Evolutionary conservation across 2,797 vertebrate species (phyloP).

Genomic region (Cyprinella venusta): DNA sequence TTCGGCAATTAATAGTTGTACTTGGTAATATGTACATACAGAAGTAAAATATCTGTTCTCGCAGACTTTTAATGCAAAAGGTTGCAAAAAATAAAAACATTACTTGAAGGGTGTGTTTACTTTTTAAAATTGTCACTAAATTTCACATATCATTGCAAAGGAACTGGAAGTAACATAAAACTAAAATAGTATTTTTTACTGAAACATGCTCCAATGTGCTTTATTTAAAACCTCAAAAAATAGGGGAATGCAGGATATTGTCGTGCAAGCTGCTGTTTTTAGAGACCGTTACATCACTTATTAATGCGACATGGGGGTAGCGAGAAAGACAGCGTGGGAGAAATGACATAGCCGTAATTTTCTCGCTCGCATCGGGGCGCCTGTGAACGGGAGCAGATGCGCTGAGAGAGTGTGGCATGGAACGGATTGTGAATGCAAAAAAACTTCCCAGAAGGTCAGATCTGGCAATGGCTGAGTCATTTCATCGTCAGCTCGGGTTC

Average conservation of each 20-base stretch:
- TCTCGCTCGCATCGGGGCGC: conserved; percentile 41
- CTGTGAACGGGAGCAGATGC: conserved; percentile 49
- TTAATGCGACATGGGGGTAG: conserved; percentile 51
- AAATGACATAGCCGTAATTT: conserved; percentile 39
- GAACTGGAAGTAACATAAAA: too few relatives aligned
- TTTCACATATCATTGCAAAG: too few relatives aligned
- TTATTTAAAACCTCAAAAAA: background rate
- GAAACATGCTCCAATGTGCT: background rate
- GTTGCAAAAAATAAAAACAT: too few relatives aligned
- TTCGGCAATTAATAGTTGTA: too few relatives aligned
- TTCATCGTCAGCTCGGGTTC: background rate
- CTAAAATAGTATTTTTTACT: background rate
- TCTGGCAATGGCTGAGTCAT: conserved; percentile 17
- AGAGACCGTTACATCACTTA: conserved; percentile 37
- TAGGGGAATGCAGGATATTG: background rate
- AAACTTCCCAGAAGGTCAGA: conserved; percentile 28
- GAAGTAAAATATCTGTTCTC: too few relatives aligned
- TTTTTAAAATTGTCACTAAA: too few relatives aligned
- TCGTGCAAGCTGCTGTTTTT: conserved; percentile 8
- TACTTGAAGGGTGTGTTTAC: too few relatives aligned
- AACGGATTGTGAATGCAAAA: conserved; percentile 18
- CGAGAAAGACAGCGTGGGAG: conserved; percentile 30
- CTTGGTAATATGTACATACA: too few relatives aligned
- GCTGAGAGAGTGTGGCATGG: conserved; percentile 1
- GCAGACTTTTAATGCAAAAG: too few relatives aligned